A percentile compares a stretch with the other conserved stretches of the same genome.
These are phyloP conservation scores for Notoglanidium macrostoma DNA, from an alignment of 2,797 vertebrate genomes.

Conservation along the genomic window DNA sequence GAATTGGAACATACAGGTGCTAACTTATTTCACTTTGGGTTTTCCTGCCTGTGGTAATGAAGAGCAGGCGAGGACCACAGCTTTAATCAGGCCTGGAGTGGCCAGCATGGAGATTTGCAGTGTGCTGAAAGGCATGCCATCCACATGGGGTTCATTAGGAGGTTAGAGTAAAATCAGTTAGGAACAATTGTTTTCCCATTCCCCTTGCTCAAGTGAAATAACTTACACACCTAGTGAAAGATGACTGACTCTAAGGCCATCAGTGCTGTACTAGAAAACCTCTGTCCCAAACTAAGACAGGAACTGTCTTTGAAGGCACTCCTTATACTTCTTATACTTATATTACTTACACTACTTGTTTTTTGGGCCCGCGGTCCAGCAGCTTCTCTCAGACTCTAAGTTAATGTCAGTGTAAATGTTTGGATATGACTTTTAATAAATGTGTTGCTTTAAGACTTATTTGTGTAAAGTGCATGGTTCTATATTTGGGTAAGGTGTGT, in stretches of 20 bases:
- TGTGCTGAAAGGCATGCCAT: slow-evolving; percentile 77
- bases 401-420: slow-evolving; percentile 18
- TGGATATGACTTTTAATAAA: background rate
- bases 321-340: background rate
- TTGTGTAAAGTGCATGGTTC: slow-evolving; percentile 12
- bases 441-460: background rate
- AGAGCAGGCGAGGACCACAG: slow-evolving; percentile 78
- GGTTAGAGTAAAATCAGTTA: slow-evolving; percentile 80
- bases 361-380: slow-evolving; percentile 30
- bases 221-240: slow-evolving; percentile 59
- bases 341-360: background rate
- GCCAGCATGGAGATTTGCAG: slow-evolving; percentile 74
- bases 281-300: slow-evolving; percentile 40
- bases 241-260: slow-evolving; percentile 55
- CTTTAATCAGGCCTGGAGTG: slow-evolving; percentile 82
- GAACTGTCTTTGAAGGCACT: slow-evolving; percentile 25
- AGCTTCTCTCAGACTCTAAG: background rate
- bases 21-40: slow-evolving; percentile 77
- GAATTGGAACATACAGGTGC: slow-evolving; percentile 82
- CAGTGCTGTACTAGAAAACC: slow-evolving; percentile 39
- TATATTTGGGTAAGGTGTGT: background rate
- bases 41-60: slow-evolving; percentile 75
- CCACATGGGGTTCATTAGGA: slow-evolving; percentile 83
- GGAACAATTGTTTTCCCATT: slow-evolving; percentile 84
- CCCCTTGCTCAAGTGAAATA: slow-evolving; percentile 71